Conservation (phyloP, 2,797 vertebrate species). For the Ciconia nigra region DNA sequence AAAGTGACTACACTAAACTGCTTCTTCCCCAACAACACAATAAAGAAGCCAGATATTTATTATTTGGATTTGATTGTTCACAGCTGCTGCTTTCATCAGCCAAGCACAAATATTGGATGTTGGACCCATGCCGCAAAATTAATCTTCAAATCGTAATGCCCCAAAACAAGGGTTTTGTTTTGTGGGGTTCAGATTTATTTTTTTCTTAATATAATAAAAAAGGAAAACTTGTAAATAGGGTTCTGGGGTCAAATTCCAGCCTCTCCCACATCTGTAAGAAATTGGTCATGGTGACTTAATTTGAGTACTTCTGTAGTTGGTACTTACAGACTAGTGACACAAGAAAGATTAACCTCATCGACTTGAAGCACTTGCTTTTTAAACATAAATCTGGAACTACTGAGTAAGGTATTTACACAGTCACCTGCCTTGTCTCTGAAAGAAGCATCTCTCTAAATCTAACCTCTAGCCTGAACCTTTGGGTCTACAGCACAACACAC, state of each 20-base stretch:
- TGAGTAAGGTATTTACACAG: background rate
- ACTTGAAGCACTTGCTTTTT: background rate
- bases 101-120: background rate
- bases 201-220: background rate
- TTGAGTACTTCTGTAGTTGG: background rate
- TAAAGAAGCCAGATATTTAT: constrained; percentile 5
- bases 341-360: background rate
- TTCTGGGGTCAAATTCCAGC: background rate
- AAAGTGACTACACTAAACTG: background rate
- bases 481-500: background rate
- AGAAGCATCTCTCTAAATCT: background rate
- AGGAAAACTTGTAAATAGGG: background rate
- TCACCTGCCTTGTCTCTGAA: background rate
- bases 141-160: background rate
- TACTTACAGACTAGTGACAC: background rate
- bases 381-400: background rate
- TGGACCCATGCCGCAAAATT: background rate
- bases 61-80: background rate
- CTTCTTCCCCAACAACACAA: background rate
- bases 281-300: background rate
- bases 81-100: background rate
- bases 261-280: background rate
- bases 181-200: background rate
- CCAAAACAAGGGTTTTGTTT: background rate
- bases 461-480: background rate